phyloP scores from a whole-genome alignment of 2,888 invertebrate genomes.

The Euzetes globulus region DNA sequence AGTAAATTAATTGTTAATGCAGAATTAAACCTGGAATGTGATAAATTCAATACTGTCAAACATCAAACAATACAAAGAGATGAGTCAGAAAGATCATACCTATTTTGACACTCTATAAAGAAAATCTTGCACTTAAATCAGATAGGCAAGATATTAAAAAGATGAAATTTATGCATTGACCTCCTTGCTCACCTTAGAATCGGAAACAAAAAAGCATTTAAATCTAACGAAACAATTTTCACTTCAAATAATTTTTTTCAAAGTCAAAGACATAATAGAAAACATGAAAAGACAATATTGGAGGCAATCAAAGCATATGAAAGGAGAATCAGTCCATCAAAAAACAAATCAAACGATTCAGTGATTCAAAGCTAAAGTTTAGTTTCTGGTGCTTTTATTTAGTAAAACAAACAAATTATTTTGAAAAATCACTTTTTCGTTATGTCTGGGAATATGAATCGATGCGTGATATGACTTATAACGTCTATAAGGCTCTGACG shows the following conservation, averaged over 20 bases:
- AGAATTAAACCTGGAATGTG: no score
- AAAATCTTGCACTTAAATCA: no score
- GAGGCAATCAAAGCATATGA: neutral
- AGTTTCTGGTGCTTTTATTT: slow-evolving; percentile 20
- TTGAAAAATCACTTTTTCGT: slow-evolving; percentile 17
- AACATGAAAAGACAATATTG: slow-evolving; percentile 11
- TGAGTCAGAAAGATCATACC: no score
- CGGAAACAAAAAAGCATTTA: no score
- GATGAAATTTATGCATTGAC: no score
- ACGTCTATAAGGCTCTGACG: neutral
- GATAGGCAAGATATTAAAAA: no score
- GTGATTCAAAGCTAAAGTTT: slow-evolving; percentile 10
- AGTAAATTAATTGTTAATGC: no score
- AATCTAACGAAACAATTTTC: neutral
- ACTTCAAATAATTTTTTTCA: neutral
- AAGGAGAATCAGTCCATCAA: slow-evolving; percentile 2
- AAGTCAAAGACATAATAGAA: neutral
- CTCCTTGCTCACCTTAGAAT: no score
- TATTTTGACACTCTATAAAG: no score
- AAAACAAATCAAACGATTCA: slow-evolving; percentile 25
- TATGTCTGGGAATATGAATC: slow-evolving; percentile 28
- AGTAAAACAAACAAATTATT: slow-evolving; percentile 27
- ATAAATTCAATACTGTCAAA: no score
- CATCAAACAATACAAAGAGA: no score
- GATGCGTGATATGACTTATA: slow-evolving; percentile 14